phyloP scores from a whole-genome alignment of 1,140 invertebrate genomes.

The Oreohelix idahoensis region DNA sequence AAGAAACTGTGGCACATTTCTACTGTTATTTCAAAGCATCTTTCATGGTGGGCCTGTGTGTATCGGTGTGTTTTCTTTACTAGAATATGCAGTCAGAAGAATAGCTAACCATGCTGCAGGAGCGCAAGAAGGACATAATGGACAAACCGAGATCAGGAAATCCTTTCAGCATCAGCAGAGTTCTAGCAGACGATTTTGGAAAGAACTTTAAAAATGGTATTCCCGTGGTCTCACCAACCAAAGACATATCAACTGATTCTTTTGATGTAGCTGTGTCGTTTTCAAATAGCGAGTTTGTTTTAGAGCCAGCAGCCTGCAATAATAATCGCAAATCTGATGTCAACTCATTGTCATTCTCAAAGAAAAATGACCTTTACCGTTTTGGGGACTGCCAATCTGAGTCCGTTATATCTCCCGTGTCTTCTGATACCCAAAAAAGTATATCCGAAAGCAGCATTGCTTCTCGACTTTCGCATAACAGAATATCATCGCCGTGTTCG shows the following conservation, averaged over 20 bases:
- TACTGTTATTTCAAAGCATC: too few relatives aligned
- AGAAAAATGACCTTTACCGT: not conserved
- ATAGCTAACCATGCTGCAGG: not conserved
- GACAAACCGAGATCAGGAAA: conserved; percentile 12
- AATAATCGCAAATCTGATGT: not conserved
- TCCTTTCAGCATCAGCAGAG: conserved; percentile 42
- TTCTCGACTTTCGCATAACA: not conserved
- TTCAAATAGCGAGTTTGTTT: not conserved
- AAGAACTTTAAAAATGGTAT: conserved; percentile 36
- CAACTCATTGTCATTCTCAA: not conserved
- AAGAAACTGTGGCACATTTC: too few relatives aligned
- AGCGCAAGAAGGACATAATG: not conserved
- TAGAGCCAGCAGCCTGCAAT: not conserved
- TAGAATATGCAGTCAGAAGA: too few relatives aligned
- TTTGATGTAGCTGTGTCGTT: not conserved
- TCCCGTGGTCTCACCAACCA: not conserved
- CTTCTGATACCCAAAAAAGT: not conserved
- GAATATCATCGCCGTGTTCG: not conserved
- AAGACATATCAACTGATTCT: not conserved
- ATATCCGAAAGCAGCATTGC: too few relatives aligned
- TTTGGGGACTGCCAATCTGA: not conserved
- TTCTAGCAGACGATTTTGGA: conserved; percentile 40
- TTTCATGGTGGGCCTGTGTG: too few relatives aligned
- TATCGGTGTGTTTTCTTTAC: too few relatives aligned
- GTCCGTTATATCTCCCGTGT: not conserved